Evolutionary conservation across 2,888 invertebrate genomes (phyloP), one percentile per base, ranked within the genome.

Genomic region (Tanytarsus gracilentus): DNA sequence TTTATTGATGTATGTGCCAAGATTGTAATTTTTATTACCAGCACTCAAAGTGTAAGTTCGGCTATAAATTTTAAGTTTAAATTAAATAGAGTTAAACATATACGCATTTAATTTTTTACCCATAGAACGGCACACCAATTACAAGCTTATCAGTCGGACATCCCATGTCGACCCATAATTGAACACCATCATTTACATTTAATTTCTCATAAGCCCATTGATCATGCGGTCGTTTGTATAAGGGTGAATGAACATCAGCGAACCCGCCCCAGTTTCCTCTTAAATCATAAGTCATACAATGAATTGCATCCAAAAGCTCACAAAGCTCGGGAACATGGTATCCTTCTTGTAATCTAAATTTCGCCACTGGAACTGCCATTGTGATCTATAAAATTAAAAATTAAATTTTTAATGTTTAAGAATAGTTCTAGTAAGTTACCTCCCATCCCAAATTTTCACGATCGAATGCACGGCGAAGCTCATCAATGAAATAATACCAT

Each of bases 261-360:
- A 91, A 91, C 14, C 92, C 92, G 1, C 87, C 91, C 92, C 92
- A 92, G 70, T 89, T 90, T 9, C 90, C 90, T 62, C 90, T 79
- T 50, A 90, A 77, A 72, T 90, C 90, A 70, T 90, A 90, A 0
- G 88, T 82, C 90, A 90, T 90, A 49, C 86, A 88, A 69, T 90
- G 89, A 59, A 90, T 82, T 0, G 88, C 89, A 69, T 90, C 88
- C 55, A 88, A 68, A 52, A 80, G 75, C 66, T 85, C 80, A 81
- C 91, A 91, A 51, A 93, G 75, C 70, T 92, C 91, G 11, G 89
- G 88, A 6, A 93, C 92, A 69, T 92, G 89, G 68, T 93, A 93
- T 0, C 92, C 93, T 72, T 92, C 92, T 71, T 89, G 85, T 33
- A 93, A 76, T 27, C 91, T 77, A 71, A 91, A 92, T 71, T 86